Evolutionary conservation across 2,888 invertebrate species (phyloP), one percentile per base, ranked within the genome.

Genomic region (Aphodius sticticus): DNA sequence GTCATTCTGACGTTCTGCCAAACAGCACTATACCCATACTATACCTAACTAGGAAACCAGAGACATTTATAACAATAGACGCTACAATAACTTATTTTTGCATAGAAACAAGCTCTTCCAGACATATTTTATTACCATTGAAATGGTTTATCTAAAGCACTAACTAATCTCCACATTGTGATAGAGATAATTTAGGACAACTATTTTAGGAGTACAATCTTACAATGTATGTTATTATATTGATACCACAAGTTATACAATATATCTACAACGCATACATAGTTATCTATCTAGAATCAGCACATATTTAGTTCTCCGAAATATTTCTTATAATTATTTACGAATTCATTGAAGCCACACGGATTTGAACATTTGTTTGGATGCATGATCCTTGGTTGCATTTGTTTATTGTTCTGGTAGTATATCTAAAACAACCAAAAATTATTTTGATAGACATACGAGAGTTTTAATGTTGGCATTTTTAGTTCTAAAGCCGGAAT

Each of bases 401-500:
- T 74, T 7, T 26, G n/a, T n/a, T 74, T 74, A 74, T 74, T 74
- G 35, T 74, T 74, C 74, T 74, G 74, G 37, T 74, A 74, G 37
- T 26, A 35, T 37, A 74, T 3, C 26, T 26, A 26, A 26, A 26
- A 26, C 2, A 26, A 26, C n/a, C n/a, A 26, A 26, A 1, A 26
- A 26, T 26, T 26, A 26, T 1, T 26, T 26, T 26, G 26, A 3
- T 26, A 26, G 26, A 26, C 26, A 26, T 26, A 26, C 26, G 26
- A 26, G 26, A 26, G 1, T 26, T 26, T 26, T 26, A 26, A 26
- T 26, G 26, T 26, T 2, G 3, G 26, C 26, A 26, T 26, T 26
- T 26, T n/a, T n/a, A n/a, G n/a, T n/a, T n/a, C n/a, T n/a, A n/a
- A n/a, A n/a, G n/a, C n/a, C n/a, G n/a, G n/a, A n/a, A n/a, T n/a